These are phyloP conservation scores for Hylaea fasciaria DNA, from an alignment of 2,888 invertebrate genomes.

Conservation along the genomic window DNA sequence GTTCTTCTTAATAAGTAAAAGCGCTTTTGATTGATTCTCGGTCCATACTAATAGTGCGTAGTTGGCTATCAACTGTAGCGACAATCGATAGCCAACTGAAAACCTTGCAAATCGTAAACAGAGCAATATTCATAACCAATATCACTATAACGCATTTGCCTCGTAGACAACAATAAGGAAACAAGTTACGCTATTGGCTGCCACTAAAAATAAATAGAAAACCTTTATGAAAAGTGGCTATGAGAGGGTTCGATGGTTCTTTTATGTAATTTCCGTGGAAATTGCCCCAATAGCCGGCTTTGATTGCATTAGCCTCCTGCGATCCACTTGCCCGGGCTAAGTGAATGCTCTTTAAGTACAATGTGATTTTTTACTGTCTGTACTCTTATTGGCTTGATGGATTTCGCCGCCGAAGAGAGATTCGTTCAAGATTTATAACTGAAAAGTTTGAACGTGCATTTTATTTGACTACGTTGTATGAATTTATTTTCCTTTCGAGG, in stretches of 20 bases:
- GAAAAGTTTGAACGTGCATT: not conserved
- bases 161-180: conserved; percentile 37
- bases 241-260: conserved; percentile 48
- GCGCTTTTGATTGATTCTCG: no score
- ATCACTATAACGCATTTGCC: conserved; percentile 19
- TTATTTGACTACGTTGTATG: not conserved
- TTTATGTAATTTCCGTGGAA: conserved; percentile 67
- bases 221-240: conserved; percentile 54
- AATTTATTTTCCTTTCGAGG: not conserved
- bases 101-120: conserved; percentile 34
- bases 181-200: conserved; percentile 33
- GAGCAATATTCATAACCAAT: conserved; percentile 30
- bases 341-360: conserved; percentile 50
- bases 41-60: no score
- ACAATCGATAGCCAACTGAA: no score
- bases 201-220: conserved; percentile 56
- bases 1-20: no score
- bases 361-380: conserved; percentile 50
- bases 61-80: no score
- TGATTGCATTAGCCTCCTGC: conserved; percentile 64
- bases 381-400: conserved; percentile 47
- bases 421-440: conserved; percentile 8
- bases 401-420: conserved; percentile 28
- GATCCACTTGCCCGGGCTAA: conserved; percentile 51
- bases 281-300: conserved; percentile 61